Evolutionary conservation across 1,140 invertebrate species (phyloP), one percentile per base, ranked within the genome.

Genomic region (Idris sp.): DNA sequence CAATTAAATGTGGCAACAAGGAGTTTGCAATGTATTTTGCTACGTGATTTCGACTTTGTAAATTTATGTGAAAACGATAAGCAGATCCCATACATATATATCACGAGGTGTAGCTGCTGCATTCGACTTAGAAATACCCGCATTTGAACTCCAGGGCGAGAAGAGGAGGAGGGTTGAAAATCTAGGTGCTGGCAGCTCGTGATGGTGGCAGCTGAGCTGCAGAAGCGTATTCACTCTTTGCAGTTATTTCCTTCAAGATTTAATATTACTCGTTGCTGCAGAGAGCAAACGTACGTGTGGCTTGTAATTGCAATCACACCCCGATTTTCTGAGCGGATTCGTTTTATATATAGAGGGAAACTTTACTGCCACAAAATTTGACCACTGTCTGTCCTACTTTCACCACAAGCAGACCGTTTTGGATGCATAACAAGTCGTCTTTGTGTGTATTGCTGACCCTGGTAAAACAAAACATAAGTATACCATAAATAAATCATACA

Each of bases 181-280:
- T 51, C 15, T 19, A 28, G 22, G 33, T 22, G 15, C 28, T 15
- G 26, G 36, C 30, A 38, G 49, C 28, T n/a, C 15, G n/a, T 10
- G 28, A 41, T 46, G 61, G 49, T 33, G 49, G 49, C 54, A 64
- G 49, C 58, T 30, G 51, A 56, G 14, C n/a, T 58, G 33, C 41
- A 11, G 40, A 43, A 49, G 36, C 31, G 56, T 36, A 64, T 64
- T 72, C 58, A 72, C 43, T 72, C 51, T 72, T 61, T 43, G 25
- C 48, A 72, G 51, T 72, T 72, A 72, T 62, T 72, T 72, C 68
- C 68, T 72, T 64, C 43, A 64, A 73, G 59, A 73, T 73, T 73
- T 64, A 73, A 73, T 58, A 73, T 64, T 56, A 49, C 51, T 13
- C 58, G 33, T 30, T 49, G 16, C 40, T 19, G 38, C 10, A 33